phyloP scores from a whole-genome alignment of 2,113 vertebrate genomes.

The Brienomyrus brachyistius region DNA sequence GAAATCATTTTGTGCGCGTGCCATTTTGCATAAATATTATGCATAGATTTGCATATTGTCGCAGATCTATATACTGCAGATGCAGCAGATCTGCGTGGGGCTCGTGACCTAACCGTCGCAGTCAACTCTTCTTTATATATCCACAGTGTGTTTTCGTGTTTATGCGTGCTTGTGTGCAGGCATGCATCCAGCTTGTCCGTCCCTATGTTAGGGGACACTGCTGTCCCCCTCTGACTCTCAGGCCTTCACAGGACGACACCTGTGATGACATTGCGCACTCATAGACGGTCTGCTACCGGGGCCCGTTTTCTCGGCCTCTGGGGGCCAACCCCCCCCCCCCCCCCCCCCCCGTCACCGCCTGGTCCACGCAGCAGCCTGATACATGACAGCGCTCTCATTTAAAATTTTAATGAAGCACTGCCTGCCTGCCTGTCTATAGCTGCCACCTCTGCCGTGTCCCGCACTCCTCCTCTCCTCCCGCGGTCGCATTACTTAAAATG shows the following conservation, averaged over 20 bases:
- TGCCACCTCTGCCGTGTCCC: background rate
- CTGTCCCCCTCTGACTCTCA: background rate
- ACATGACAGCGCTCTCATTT: conserved; percentile 4
- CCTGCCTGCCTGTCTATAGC: background rate
- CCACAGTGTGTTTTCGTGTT: background rate
- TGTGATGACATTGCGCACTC: background rate
- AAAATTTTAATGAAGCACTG: conserved; percentile 20
- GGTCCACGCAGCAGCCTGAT: background rate
- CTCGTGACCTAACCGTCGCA: background rate
- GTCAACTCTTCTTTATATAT: background rate
- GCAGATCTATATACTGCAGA: background rate
- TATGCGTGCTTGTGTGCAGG: background rate
- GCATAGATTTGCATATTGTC: background rate
- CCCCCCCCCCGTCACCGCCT: background rate
- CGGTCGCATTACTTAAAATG: background rate
- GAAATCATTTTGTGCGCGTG: background rate
- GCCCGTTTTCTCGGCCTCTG: background rate
- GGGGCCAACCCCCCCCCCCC: background rate
- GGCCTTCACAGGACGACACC: background rate
- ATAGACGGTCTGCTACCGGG: background rate
- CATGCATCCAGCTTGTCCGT: background rate
- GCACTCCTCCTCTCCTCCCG: background rate
- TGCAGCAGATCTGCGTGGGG: background rate
- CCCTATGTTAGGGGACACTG: background rate
- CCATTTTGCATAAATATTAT: background rate